Evolutionary conservation across 2,797 vertebrate species (phyloP).

Genomic region (Lutjanus argentimaculatus): DNA sequence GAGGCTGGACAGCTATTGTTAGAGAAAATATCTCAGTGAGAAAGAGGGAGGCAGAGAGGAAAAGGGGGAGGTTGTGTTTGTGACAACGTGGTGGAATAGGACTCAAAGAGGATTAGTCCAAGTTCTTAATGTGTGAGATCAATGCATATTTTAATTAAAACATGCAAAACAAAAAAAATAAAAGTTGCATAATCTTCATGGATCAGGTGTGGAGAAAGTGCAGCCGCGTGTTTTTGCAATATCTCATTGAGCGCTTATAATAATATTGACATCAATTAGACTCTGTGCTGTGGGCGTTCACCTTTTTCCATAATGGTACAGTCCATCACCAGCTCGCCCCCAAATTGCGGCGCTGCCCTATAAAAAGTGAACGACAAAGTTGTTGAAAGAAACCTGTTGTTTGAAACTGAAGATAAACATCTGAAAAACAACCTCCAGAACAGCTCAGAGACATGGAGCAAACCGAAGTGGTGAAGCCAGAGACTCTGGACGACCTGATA

Average conservation of each 20-base stretch:
- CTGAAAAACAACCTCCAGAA: not conserved
- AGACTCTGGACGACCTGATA: constrained; percentile 89
- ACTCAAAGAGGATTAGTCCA: constrained; percentile 76
- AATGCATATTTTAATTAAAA: not conserved
- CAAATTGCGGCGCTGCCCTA: constrained; percentile 64
- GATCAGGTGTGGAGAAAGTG: not conserved
- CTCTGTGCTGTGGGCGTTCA: constrained; percentile 39
- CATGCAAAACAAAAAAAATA: not conserved
- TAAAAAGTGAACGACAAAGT: constrained; percentile 69
- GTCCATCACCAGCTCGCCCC: constrained; percentile 69
- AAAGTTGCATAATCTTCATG: fast-evolving
- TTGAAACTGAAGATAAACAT: not conserved
- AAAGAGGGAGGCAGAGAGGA: constrained; percentile 1
- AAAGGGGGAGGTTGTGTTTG: constrained; percentile 45
- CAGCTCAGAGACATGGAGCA: constrained; percentile 84
- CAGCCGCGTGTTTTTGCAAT: not conserved
- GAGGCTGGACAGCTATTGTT: constrained; percentile 56
- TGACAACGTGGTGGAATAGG: constrained; percentile 79
- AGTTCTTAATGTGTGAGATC: constrained; percentile 45
- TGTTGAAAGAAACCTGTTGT: constrained; percentile 11
- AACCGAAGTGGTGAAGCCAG: constrained; percentile 88
- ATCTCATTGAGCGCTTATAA: not conserved
- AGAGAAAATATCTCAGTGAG: constrained; percentile 32
- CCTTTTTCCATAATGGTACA: constrained; percentile 77
- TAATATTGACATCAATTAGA: not conserved